Evolutionary conservation across 2,113 vertebrate species (phyloP).

Genomic region (Acrocephalus arundinaceus): DNA sequence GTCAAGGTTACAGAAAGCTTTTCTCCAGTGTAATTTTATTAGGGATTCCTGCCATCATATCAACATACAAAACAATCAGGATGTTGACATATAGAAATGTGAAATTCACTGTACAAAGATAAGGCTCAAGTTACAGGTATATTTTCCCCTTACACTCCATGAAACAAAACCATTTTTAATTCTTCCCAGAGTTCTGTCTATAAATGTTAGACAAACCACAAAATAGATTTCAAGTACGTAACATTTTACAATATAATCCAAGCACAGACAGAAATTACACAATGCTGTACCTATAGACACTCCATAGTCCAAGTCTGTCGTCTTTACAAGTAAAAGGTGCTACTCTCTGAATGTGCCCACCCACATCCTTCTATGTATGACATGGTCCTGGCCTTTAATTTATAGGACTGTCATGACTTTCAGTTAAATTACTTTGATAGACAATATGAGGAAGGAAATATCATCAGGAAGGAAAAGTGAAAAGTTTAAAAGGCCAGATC

Average conservation of each 20-base stretch:
- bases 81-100: conserved; percentile 94
- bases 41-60: conserved; percentile 91
- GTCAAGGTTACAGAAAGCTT: conserved; percentile 38
- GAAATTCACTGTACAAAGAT: conserved; percentile 96
- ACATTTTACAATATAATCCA: conserved; percentile 75
- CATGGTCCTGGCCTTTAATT: neutral
- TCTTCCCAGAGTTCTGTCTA: conserved; percentile 87
- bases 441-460: neutral
- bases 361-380: neutral
- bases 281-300: conserved; percentile 77
- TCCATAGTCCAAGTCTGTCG: conserved; percentile 53
- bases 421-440: neutral
- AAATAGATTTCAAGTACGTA: conserved; percentile 78
- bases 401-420: neutral
- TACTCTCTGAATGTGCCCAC: conserved; percentile 8
- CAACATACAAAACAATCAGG: conserved; percentile 97
- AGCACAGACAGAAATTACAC: conserved; percentile 79
- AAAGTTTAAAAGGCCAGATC: neutral
- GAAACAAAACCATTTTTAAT: conserved; percentile 75
- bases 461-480: neutral
- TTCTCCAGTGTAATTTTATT: conserved; percentile 80
- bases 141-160: conserved; percentile 70
- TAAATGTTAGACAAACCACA: conserved; percentile 82
- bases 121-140: conserved; percentile 90
- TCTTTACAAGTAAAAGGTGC: conserved; percentile 30